phyloP scores from a whole-genome alignment of 2,113 vertebrate genomes.

The Fregata magnificens region DNA sequence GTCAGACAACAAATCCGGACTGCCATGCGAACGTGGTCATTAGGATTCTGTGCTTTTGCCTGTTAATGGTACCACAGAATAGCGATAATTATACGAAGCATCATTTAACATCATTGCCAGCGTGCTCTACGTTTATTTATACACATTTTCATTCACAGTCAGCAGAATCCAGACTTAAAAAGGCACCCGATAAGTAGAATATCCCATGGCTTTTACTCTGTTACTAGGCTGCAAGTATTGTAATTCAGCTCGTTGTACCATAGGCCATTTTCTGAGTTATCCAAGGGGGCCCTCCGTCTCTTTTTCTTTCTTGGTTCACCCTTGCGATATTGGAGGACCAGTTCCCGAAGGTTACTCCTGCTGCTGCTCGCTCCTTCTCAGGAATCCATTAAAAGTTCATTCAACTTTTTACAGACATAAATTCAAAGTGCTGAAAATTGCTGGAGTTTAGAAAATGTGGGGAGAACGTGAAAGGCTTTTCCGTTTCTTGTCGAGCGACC shows the following conservation, averaged over 20 bases:
- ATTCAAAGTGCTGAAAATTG: not conserved
- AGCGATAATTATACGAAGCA: slow-evolving; percentile 68
- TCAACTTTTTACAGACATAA: not conserved
- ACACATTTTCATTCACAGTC: slow-evolving; percentile 25
- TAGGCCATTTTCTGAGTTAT: not conserved
- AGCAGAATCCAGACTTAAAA: slow-evolving; percentile 45
- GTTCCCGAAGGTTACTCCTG: not conserved
- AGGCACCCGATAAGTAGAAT: not conserved
- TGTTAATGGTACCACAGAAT: slow-evolving; percentile 64
- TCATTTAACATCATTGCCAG: slow-evolving; percentile 70
- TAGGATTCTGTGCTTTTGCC: slow-evolving; percentile 54
- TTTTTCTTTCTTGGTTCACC: not conserved
- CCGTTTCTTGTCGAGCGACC: not conserved
- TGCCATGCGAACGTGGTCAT: not conserved
- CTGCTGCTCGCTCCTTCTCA: not conserved
- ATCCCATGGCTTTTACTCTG: not conserved
- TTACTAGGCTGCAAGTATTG: not conserved
- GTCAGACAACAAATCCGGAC: slow-evolving; percentile 26
- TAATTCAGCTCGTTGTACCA: not conserved
- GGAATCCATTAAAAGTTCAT: not conserved
- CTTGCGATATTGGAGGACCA: not conserved
- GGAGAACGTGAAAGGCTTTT: not conserved
- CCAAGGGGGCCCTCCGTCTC: not conserved
- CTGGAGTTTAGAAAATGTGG: not conserved
- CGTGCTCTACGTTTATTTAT: slow-evolving; percentile 64